Evolutionary conservation across 2,113 vertebrate genomes (phyloP).

Genomic region (Amblyopsis rosae): DNA sequence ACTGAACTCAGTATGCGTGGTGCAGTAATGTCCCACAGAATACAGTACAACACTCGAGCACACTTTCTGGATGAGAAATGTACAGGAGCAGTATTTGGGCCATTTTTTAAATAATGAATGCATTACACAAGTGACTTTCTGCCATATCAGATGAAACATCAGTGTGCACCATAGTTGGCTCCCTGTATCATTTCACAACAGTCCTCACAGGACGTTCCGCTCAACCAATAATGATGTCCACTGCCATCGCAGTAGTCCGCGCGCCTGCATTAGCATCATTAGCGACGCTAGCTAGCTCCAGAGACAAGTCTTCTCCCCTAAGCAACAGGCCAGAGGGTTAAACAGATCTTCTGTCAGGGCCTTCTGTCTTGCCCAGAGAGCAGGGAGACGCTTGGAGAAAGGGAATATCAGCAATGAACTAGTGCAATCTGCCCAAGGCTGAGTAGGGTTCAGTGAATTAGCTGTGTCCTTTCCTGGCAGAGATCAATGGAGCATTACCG

Average conservation of each 20-base stretch:
- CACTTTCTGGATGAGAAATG: too few relatives aligned
- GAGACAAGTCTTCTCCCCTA: slow-evolving; percentile 26
- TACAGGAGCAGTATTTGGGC: too few relatives aligned
- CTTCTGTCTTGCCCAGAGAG: slow-evolving; percentile 25
- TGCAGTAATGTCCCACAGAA: too few relatives aligned
- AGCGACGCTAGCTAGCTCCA: slow-evolving; percentile 38
- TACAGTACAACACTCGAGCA: too few relatives aligned
- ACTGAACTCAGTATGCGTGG: too few relatives aligned
- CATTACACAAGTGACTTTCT: not conserved
- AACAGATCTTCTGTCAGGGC: slow-evolving; percentile 26
- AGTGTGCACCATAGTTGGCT: not conserved
- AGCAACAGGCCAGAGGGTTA: slow-evolving; percentile 40
- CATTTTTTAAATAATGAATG: too few relatives aligned
- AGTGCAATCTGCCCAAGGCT: slow-evolving; percentile 43
- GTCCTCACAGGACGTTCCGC: not conserved
- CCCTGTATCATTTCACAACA: not conserved
- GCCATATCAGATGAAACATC: slow-evolving; percentile 17
- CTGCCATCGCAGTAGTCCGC: slow-evolving; percentile 30
- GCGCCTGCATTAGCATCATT: slow-evolving; percentile 41
- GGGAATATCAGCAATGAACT: slow-evolving; percentile 51
- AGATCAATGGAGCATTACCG: slow-evolving; percentile 68
- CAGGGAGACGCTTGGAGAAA: slow-evolving; percentile 16
- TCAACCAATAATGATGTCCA: slow-evolving; percentile 20
- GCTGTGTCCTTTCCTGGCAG: slow-evolving; percentile 59
- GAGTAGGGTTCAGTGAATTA: slow-evolving; percentile 58